Evolutionary conservation across 2,113 vertebrate genomes (phyloP).

Genomic region (Columbina picui): DNA sequence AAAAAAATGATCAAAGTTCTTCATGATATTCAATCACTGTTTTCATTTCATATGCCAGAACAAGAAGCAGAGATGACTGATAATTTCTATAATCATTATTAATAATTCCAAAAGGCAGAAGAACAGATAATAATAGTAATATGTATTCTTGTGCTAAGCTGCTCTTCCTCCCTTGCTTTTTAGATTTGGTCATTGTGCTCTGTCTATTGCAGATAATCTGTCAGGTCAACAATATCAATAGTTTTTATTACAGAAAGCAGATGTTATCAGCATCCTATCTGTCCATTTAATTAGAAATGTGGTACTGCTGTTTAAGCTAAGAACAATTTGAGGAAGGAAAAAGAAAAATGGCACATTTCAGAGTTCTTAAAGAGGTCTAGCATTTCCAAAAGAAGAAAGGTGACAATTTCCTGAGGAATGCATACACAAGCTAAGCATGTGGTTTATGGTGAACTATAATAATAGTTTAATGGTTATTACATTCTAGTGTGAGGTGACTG

Average conservation of each 20-base stretch:
- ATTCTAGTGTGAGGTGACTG: neutral
- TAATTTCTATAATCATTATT: slow-evolving; percentile 52
- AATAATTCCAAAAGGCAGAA: slow-evolving; percentile 42
- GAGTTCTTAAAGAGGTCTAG: neutral
- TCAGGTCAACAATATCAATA: slow-evolving; percentile 73
- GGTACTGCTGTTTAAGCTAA: slow-evolving; percentile 25
- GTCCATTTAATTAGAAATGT: slow-evolving; percentile 75
- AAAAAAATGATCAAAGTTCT: slow-evolving; percentile 15
- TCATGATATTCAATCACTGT: neutral
- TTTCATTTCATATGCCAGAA: slow-evolving; percentile 35
- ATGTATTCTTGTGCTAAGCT: slow-evolving; percentile 21
- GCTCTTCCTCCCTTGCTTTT: slow-evolving; percentile 1
- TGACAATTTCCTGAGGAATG: neutral
- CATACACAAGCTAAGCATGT: neutral
- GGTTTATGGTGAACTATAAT: neutral
- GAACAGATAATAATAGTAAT: slow-evolving; percentile 12
- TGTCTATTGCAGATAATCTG: slow-evolving; percentile 72
- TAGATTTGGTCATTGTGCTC: slow-evolving; percentile 35
- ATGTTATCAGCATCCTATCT: slow-evolving; percentile 69
- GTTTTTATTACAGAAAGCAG: slow-evolving; percentile 72
- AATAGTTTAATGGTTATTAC: neutral
- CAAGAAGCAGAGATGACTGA: slow-evolving; percentile 48
- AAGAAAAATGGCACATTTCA: neutral
- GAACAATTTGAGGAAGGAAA: slow-evolving; percentile 10
- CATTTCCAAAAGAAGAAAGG: neutral